These are phyloP conservation scores for Spheniscus humboldti DNA, from an alignment of 2,797 vertebrate genomes.

Conservation along the genomic window DNA sequence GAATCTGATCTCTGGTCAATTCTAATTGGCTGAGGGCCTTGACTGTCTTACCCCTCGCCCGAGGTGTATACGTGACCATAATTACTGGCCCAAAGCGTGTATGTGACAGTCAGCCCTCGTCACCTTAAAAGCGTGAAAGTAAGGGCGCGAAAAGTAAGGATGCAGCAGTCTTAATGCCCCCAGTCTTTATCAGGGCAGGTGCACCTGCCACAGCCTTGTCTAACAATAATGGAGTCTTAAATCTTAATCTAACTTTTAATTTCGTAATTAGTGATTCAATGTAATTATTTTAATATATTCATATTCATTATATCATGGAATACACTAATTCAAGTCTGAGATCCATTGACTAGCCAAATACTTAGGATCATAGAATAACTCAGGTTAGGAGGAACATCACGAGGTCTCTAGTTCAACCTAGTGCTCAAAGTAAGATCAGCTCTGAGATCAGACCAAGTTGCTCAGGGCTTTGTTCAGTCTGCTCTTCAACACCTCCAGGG, in stretches of 20 bases:
- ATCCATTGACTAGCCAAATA: not conserved
- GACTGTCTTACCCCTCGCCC: too few relatives aligned
- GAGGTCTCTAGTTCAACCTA: not conserved
- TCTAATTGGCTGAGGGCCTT: too few relatives aligned
- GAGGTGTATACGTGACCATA: too few relatives aligned
- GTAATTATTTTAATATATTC: not conserved
- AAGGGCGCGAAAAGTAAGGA: too few relatives aligned
- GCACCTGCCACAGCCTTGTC: too few relatives aligned
- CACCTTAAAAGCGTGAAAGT: too few relatives aligned
- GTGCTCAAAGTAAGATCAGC: not conserved
- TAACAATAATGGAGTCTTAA: not conserved
- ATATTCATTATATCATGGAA: not conserved
- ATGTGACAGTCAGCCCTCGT: too few relatives aligned
- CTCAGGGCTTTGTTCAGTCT: not conserved
- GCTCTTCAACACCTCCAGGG: not conserved
- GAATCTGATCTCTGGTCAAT: too few relatives aligned
- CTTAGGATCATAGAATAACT: not conserved
- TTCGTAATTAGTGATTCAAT: not conserved
- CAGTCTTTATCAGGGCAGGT: too few relatives aligned
- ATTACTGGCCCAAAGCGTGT: too few relatives aligned
- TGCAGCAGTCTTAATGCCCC: too few relatives aligned
- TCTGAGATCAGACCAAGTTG: not conserved
- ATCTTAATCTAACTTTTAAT: not conserved
- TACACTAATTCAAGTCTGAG: not conserved
- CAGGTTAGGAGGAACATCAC: not conserved